Base-by-base conservation (phyloP, 2,888 invertebrate genomes). In the Xanthia icteritia region DNA sequence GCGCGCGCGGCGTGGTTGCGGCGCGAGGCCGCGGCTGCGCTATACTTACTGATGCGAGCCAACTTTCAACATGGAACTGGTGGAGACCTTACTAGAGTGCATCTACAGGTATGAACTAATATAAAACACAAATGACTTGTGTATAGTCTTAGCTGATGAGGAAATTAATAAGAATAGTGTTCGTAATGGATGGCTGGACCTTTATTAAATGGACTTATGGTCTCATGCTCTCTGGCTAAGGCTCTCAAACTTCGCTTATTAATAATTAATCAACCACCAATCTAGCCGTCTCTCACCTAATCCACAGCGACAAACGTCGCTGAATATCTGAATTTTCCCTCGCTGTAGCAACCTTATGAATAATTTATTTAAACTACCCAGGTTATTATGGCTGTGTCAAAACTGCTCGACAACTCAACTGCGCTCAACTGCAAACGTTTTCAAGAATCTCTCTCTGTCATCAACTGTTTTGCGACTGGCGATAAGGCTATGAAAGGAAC, bases 401-500 rank as follows among this genome's bases (percentile, higher is more conserved):
- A 99, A 94, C 97, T 99, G 95, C 97, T 99, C 83, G 99, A 99
- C 78, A 98, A 98, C 90, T 98, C 99, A 9, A 98, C 98, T n/a
- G 98, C 98, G 5, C 96, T 99, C 85, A 99, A 99, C 95, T 99
- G 99, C 94, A 98, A 98, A n/a, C 97, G 99, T 65, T 99, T 99
- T 94, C 99, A 99, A 97, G 99, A 99, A 94, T 99, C 99, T 86
- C 96, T 99, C 8, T 98, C 99, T 6, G 97, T 99, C 68, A 99
- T 99, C 91, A 99, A 99, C 92, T 99, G 98, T 92, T 99, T 99
- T 92, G 99, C 99, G 1, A 98, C 98, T 45, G 99, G 99, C 79
- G 99, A 99, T 93, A 99, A 99, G 94, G 99, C 98, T 36, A 99
- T 99, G 98, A 99, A 99, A 95, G 98, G 99, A 89, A 98, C 99